phyloP scores from a whole-genome alignment of 1,140 invertebrate species.

The Physella acuta region DNA sequence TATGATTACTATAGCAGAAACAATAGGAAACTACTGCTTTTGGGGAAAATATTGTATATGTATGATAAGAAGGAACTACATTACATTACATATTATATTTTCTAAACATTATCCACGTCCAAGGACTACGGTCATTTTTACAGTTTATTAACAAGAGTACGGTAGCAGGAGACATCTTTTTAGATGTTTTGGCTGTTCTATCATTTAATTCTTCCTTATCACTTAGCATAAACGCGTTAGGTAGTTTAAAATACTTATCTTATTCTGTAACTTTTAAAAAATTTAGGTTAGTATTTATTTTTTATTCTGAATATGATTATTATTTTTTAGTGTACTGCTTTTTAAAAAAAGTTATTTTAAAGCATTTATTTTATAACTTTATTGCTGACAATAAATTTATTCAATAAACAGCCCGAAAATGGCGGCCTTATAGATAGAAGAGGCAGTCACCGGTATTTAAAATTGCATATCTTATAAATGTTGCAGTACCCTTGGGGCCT shows the following conservation, averaged over 20 bases:
- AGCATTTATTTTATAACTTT: not conserved
- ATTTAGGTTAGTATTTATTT: not conserved
- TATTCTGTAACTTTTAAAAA: not conserved
- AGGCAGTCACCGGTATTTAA: conserved; percentile 20
- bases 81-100: no score
- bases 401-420: conserved; percentile 14
- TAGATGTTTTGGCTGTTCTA: conserved; percentile 3
- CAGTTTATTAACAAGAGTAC: not conserved
- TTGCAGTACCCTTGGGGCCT: not conserved
- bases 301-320: not conserved
- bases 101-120: no score
- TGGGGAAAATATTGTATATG: no score
- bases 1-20: no score
- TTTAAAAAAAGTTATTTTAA: not conserved
- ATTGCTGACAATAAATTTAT: not conserved
- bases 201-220: not conserved
- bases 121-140: no score
- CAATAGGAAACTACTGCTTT: no score
- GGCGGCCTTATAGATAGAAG: conserved; percentile 17
- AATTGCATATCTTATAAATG: not conserved
- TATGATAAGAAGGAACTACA: no score
- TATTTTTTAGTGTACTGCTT: not conserved
- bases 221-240: not conserved
- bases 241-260: not conserved
- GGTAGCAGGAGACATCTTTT: not conserved